Base-by-base conservation (phyloP, 2,113 vertebrate species). In the Turnix velox region DNA sequence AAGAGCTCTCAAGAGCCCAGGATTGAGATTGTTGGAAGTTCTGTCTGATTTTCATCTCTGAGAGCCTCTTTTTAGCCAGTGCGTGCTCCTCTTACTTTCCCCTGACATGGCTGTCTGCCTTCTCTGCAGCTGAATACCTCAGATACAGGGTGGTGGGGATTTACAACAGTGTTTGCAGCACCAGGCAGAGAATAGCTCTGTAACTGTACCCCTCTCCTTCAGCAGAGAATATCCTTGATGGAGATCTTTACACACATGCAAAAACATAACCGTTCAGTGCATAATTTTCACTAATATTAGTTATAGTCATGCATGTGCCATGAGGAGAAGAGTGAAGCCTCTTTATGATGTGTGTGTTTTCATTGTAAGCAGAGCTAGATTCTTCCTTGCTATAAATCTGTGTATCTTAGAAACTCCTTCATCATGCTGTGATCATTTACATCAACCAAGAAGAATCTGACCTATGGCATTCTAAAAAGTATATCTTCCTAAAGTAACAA, bases 181-280 rank as follows among this genome's bases (percentile, higher is more conserved):
- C 68, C 82, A 91, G 87, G 90, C 79, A 95, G 90, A 84, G 79
- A 90, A 88, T 18, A 68, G 59, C 82, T 94, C 86, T 95, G 93
- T 92, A 94, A 96, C 65, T 4, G 1, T 93, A 95, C 66, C 65
- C 28, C 42, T 81, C 46, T 90, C 90, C 88, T 85, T 83, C 75
- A 96, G 85, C 67, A 90, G 75, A 84, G 87, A 87, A 84, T 72
- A 75, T 61, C 82, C 95, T 91, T 94, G 82, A 91, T 88, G 91
- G 87, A 83, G 82, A 91, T 91, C 87, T 93, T 80, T 63, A 17
- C 54, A 76, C 61, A 73, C 87, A 55, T 79, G 77, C 76, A 89
- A 84, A 69, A 94, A 92, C 91, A 89, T 54, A 85, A 52, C 77
- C 54, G 39, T 46, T 93, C 74, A 69, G 49, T 83, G 58, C 63